A percentile compares a stretch with the other conserved stretches of the same genome.
Conservation (phyloP, 2,797 vertebrate genomes). For the Bradypodion ventrale region DNA sequence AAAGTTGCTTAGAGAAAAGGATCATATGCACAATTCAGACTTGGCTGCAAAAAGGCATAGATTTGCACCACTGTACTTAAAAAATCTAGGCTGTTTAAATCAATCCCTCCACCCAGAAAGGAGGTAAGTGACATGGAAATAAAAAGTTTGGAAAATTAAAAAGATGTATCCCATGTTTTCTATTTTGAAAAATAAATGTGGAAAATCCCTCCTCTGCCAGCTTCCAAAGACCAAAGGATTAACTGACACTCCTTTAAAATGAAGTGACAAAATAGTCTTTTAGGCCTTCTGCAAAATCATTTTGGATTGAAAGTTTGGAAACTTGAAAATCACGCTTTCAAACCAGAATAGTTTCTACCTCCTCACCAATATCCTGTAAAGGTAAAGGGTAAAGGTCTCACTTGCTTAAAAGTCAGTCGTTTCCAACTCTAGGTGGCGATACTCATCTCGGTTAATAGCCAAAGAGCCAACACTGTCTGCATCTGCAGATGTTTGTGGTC, state of each 20-base stretch:
- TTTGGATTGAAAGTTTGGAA: constrained; percentile 12
- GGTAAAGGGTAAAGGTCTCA: no score
- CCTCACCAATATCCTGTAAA: not conserved
- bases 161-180: not conserved
- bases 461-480: no score
- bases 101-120: not conserved
- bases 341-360: not conserved
- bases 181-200: not conserved
- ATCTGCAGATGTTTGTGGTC: no score
- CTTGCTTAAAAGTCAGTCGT: no score
- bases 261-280: constrained; percentile 21
- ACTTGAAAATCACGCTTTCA: constrained; percentile 3
- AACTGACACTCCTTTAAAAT: constrained; percentile 10
- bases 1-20: not conserved
- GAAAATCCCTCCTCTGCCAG: constrained; percentile 22
- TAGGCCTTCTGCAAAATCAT: constrained; percentile 11
- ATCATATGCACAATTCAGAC: not conserved
- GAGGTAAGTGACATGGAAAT: constrained; percentile 6
- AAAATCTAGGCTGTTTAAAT: not conserved
- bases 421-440: no score
- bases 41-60: not conserved
- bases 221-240: not conserved
- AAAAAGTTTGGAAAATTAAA: not conserved
- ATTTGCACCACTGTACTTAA: not conserved
- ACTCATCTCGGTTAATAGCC: no score